These are phyloP conservation scores for Tachyglossus aculeatus DNA, from an alignment of 2,797 vertebrate genomes.

Conservation along the genomic window DNA sequence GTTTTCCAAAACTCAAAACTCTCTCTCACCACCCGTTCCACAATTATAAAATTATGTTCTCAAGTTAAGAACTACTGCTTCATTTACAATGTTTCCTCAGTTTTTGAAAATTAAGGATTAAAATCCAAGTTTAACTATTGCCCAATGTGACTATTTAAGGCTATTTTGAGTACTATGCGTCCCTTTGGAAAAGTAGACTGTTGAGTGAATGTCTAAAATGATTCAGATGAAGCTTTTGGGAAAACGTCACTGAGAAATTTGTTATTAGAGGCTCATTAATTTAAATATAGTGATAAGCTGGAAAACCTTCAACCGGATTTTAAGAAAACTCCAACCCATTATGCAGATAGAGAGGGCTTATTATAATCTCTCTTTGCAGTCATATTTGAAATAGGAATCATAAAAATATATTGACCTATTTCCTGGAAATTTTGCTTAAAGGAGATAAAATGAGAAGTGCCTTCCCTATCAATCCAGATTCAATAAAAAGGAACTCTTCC, in stretches of 20 bases:
- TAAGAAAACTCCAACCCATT: background rate
- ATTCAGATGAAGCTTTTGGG: constrained; percentile 9
- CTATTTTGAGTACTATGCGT: constrained; percentile 38
- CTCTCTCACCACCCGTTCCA: background rate
- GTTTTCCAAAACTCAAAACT: background rate
- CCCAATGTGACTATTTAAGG: constrained; percentile 52
- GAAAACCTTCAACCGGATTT: background rate
- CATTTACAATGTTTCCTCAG: constrained; percentile 20
- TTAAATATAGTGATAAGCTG: background rate
- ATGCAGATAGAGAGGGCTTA: background rate
- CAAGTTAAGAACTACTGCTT: background rate
- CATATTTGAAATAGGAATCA: too few species aligned
- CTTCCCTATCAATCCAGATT: background rate
- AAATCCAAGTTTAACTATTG: constrained; percentile 12
- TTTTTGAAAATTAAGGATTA: constrained; percentile 29
- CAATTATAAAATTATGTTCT: background rate
- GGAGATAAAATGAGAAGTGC: background rate
- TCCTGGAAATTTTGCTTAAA: background rate
- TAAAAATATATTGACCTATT: too few species aligned
- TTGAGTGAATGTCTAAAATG: constrained; percentile 15
- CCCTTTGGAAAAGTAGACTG: constrained; percentile 41
- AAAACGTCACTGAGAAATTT: constrained; percentile 19
- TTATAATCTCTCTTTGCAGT: background rate
- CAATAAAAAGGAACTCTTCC: background rate
- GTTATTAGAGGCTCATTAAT: background rate